phyloP scores from a whole-genome alignment of 2,797 vertebrate species.

The Sternotherus odoratus region DNA sequence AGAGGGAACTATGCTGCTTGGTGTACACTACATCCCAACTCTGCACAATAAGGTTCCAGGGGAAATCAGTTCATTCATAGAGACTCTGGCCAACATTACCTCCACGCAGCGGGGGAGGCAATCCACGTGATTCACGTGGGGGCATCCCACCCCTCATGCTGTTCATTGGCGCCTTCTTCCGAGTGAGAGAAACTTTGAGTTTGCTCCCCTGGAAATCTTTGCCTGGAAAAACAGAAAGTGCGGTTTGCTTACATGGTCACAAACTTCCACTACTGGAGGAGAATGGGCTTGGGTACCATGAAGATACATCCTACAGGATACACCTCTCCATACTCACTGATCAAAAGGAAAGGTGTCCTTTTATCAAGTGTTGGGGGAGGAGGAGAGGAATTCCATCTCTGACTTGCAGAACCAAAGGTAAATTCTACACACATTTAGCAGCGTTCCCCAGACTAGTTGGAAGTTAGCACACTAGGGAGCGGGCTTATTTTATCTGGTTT shows the following conservation, averaged over 20 bases:
- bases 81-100: slow-evolving; percentile 76
- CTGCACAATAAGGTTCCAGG: fast-evolving
- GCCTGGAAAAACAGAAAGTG: slow-evolving; percentile 76
- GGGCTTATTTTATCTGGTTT: fast-evolving
- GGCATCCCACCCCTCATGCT: slow-evolving; percentile 93
- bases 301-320: fast-evolving
- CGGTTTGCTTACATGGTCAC: fast-evolving
- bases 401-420: fast-evolving
- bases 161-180: slow-evolving; percentile 94
- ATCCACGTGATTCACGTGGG: slow-evolving; percentile 89
- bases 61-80: fast-evolving
- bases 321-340: fast-evolving
- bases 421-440: not conserved
- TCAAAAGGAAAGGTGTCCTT: fast-evolving
- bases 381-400: not conserved
- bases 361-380: fast-evolving
- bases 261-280: fast-evolving
- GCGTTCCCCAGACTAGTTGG: fast-evolving
- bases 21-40: fast-evolving
- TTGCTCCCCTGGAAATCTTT: slow-evolving; percentile 96
- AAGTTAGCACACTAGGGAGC: not conserved
- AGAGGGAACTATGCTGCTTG: too few species aligned
- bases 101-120: slow-evolving; percentile 91
- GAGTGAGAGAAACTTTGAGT: slow-evolving; percentile 93
- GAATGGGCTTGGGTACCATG: fast-evolving